Base-by-base conservation (phyloP, 1,140 invertebrate species). In the Tetragonula clypearis region DNA sequence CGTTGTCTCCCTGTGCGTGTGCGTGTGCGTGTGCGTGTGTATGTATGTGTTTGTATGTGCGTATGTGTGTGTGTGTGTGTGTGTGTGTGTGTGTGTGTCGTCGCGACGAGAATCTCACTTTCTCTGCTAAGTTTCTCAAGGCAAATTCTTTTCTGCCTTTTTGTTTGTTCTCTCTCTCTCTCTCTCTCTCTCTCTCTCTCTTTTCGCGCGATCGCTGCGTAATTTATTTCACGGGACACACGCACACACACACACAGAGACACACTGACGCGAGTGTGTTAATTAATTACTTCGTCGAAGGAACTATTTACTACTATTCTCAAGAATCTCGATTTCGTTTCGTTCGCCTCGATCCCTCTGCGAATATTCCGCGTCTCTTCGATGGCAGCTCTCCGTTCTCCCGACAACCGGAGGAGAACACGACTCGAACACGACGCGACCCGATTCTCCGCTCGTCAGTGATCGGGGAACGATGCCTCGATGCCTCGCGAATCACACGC, bases 371-470 rank as follows among this genome's bases (percentile, higher is more conserved):
- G 65, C 19, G 65, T 69, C 65, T 69, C n/a, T 88, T 75, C 68
- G 65, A 86, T 62, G 75, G 30, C 65, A 88, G 66, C 79, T 66
- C 79, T 66, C 53, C 12, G 81, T 65, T 35, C 30, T 30, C 35
- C 41, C 41, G 41, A 53, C 65, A 41, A 69, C 69, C 56, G 74
- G 60, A 60, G 66, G 65, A 35, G 30, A 71, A 83, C 41, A 49
- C 56, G 71, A 82, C 74, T 23, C 73, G 66, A 76, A 55, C 60
- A 23, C 60, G 76, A 41, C 69, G 55, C 60, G 79, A 41, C 69
- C 41, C 60, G 79, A 88, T 83, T 81, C 60, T 86, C 73, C 60
- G 77, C 69, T 75, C 76, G 53, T 72, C 79, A 76, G 82, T 26
- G 60, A 81, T 87, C 56, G 55, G 15, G 56, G 15, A 72, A 72